Conservation (phyloP, 1,140 invertebrate genomes). For the Nylanderia fulva region DNA sequence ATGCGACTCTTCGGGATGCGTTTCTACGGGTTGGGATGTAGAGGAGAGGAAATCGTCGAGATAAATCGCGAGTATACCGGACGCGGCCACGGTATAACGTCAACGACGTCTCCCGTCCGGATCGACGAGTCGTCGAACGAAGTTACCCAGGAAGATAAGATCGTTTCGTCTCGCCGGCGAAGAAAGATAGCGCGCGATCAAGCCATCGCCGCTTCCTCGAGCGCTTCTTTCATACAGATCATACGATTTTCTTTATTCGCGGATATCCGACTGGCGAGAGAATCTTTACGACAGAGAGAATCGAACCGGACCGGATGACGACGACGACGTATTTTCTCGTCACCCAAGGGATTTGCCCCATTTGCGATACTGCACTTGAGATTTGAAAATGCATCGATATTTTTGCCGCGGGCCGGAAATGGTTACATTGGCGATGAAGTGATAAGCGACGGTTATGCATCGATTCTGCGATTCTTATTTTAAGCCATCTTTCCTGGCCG, state of each 20-base stretch:
- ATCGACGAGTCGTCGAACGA: constrained; percentile 31
- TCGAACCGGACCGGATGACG: constrained; percentile 12
- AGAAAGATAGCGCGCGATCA: constrained; percentile 45
- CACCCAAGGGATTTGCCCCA: constrained; percentile 9
- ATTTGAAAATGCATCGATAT: constrained; percentile 30
- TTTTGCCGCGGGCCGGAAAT: constrained; percentile 1
- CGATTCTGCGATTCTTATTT: background rate
- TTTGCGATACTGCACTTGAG: constrained; percentile 43
- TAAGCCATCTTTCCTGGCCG: background rate
- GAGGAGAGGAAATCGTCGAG: constrained; percentile 52
- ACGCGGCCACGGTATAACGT: background rate
- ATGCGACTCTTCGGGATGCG: background rate
- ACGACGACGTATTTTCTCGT: constrained; percentile 3
- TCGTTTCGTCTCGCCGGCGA: constrained; percentile 47
- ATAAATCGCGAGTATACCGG: constrained; percentile 62
- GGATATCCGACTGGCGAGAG: background rate
- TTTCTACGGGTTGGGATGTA: background rate
- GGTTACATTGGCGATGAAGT: background rate
- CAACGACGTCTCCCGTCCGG: constrained; percentile 26
- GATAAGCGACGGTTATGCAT: constrained; percentile 3
- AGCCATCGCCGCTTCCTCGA: constrained; percentile 21
- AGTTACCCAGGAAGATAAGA: constrained; percentile 60
- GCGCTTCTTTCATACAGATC: background rate
- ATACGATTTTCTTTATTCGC: constrained; percentile 44
- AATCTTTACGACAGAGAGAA: background rate